phyloP scores from a whole-genome alignment of 2,113 vertebrate species.

The Numida meleagris region DNA sequence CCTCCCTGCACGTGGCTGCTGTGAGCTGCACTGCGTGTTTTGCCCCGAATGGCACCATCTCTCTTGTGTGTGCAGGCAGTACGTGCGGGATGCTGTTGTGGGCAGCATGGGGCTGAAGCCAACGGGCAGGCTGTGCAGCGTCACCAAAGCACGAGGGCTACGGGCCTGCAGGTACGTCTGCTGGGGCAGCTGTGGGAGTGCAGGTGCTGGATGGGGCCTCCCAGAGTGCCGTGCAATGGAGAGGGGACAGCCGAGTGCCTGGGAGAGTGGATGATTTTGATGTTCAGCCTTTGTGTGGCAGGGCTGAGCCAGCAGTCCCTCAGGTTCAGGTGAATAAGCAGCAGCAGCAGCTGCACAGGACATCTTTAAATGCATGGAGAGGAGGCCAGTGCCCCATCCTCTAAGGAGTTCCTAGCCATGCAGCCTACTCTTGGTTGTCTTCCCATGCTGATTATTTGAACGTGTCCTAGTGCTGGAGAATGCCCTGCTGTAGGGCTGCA shows the following conservation, averaged over 20 bases:
- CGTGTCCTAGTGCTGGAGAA: background rate
- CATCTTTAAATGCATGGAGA: background rate
- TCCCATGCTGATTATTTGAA: background rate
- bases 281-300: rapidly evolving
- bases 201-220: background rate
- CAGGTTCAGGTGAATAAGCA: background rate
- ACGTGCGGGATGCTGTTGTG: constrained; percentile 89
- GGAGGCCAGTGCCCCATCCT: background rate
- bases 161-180: constrained; percentile 89
- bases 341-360: background rate
- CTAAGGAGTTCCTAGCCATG: background rate
- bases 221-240: rapidly evolving
- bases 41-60: rapidly evolving
- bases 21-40: rapidly evolving
- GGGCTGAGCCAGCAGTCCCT: background rate
- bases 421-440: background rate
- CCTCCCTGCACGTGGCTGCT: background rate
- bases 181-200: background rate
- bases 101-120: constrained; percentile 97
- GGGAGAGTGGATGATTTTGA: background rate
- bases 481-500: background rate
- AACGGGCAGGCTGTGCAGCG: constrained; percentile 89
- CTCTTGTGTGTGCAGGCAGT: constrained; percentile 81
- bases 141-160: constrained; percentile 91
- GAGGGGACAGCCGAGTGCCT: background rate